These are phyloP conservation scores for Thaleichthys pacificus DNA, from an alignment of 2,797 vertebrate genomes.

Conservation along the genomic window DNA sequence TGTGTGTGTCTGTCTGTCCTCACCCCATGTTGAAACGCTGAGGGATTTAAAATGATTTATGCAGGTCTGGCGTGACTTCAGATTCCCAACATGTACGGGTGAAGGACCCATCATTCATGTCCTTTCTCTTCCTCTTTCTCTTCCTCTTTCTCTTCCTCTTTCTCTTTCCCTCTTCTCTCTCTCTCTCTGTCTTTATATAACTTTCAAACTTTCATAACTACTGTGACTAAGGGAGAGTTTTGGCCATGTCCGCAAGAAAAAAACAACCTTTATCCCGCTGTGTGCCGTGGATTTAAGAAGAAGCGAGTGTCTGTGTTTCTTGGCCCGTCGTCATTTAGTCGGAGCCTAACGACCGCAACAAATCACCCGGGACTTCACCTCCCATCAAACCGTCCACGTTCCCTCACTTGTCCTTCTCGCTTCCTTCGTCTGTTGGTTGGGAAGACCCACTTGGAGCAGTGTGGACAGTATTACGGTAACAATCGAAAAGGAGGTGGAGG, in stretches of 20 bases:
- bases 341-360: too few relatives aligned
- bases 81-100: slow-evolving; percentile 59
- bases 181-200: slow-evolving; percentile 20
- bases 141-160: slow-evolving; percentile 11
- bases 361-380: too few relatives aligned
- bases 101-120: slow-evolving; percentile 61
- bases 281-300: background rate
- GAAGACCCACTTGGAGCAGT: slow-evolving; percentile 29
- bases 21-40: slow-evolving; percentile 47
- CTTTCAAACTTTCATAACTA: background rate
- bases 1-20: slow-evolving; percentile 43
- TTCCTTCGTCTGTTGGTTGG: slow-evolving; percentile 27
- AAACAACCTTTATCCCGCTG: slow-evolving; percentile 15
- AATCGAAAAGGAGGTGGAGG: background rate
- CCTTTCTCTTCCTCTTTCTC: slow-evolving; percentile 20
- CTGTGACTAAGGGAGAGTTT: too few relatives aligned
- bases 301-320: background rate
- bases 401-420: too few relatives aligned
- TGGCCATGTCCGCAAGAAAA: too few relatives aligned
- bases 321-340: too few relatives aligned
- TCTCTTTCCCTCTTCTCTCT: slow-evolving; percentile 19
- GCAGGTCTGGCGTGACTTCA: slow-evolving; percentile 57
- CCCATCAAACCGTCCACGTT: too few relatives aligned
- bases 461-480: background rate
- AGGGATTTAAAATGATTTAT: slow-evolving; percentile 75